These are phyloP conservation scores for Dromaius novaehollandiae DNA, from an alignment of 2,113 vertebrate genomes.

Conservation along the genomic window DNA sequence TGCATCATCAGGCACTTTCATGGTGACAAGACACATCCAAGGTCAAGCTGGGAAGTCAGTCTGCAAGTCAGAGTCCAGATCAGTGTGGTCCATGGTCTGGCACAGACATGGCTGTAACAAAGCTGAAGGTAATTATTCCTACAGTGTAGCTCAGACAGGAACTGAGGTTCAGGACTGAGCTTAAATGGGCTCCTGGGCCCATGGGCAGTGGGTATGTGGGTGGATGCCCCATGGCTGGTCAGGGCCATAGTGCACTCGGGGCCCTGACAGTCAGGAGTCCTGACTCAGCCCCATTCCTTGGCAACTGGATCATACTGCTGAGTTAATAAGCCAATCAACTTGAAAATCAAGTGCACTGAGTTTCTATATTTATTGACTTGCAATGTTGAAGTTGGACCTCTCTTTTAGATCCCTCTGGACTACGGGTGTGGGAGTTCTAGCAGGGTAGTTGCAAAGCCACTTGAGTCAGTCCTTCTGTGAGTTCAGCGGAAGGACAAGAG, in stretches of 20 bases:
- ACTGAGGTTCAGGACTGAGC: neutral
- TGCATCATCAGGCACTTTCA: neutral
- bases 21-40: neutral
- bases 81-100: too few relatives aligned
- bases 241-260: neutral
- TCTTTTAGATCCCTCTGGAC: neutral
- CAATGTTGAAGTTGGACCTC: neutral
- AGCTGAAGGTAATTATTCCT: neutral
- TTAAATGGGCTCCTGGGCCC: accelerated
- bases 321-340: neutral
- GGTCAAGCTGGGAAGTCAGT: neutral
- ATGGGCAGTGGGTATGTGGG: neutral
- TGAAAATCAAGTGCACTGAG: neutral
- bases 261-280: neutral
- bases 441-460: neutral
- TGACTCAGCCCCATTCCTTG: neutral
- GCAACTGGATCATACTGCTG: neutral
- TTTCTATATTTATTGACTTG: neutral
- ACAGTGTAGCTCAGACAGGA: neutral
- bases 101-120: neutral
- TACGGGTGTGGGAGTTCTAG: neutral
- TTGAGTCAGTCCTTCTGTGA: neutral
- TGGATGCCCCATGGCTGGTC: too few relatives aligned
- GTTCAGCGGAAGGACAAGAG: neutral
- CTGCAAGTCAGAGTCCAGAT: neutral